Base-by-base conservation (phyloP, 2,797 vertebrate genomes). In the Paedocypris micromegethes region DNA sequence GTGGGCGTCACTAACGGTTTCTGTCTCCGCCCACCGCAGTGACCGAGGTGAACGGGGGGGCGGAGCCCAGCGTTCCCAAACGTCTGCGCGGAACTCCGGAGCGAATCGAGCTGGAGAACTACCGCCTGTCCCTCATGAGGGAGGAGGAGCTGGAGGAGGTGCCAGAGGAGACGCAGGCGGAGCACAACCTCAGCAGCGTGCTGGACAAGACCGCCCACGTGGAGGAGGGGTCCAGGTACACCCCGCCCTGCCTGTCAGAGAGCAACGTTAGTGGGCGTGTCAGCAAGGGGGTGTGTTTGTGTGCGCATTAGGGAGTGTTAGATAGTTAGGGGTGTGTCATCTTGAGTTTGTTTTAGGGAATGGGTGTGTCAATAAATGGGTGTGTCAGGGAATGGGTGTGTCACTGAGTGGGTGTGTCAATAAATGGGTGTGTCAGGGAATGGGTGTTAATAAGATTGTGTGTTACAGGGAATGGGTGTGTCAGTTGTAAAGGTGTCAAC, bases 51-150 rank as follows among this genome's bases (percentile, higher is more conserved):
- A 98, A 96, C 0, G 94, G 95, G 42, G 76, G 96, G 70, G 91
- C 92, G 75, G 97, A 98, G 79, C 92, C 93, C 74, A 92, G 90
- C 72, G 68, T 96, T 0, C 90, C 94, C 0, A 99, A 99, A 77
- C 84, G 95, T 3, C 84, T 95, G 49, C 89, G 91, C 39, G 94
- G 93, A 56, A 99, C 96, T 0, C 97, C 97, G 0, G 97, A 99
- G 67, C 90, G 97, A 46, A 99, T 99, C 0, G 97, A 97, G 87
- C 83, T 99, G 86, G 97, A 99, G 88, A 98, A 98, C 82, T 98
- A 96, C 83, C 90, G 94, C 0, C 88, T 94, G 62, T 96, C 93
- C 0, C 81, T 96, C 86, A 91, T 92, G 82, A 89, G 81, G 46
- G 94, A 95, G 3, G 94, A 95, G 72, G 94, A 94, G 65, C 88